A percentile compares a stretch with the other conserved stretches of the same genome.
phyloP scores from a whole-genome alignment of 2,888 invertebrate species.

The Tholera decimalis region DNA sequence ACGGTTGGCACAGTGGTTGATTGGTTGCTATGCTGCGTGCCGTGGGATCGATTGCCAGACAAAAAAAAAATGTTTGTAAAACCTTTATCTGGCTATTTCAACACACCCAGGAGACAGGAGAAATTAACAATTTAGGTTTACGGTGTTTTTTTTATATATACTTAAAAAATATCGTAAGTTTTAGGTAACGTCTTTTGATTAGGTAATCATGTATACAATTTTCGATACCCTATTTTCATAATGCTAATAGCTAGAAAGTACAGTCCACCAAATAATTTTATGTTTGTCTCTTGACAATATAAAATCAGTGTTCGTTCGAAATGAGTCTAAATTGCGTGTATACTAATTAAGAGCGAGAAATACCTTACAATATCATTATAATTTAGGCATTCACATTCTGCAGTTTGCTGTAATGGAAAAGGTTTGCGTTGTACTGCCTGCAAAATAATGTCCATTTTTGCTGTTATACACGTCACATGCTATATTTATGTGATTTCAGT shows the following conservation, averaged over 20 bases:
- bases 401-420: constrained; percentile 65
- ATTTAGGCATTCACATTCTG: constrained; percentile 68
- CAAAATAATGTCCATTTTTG: constrained; percentile 29
- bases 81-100: no score
- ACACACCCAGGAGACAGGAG: no score
- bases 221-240: no score
- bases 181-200: no score
- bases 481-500: constrained; percentile 2
- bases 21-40: no score
- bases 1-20: no score
- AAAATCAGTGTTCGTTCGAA: constrained; percentile 30
- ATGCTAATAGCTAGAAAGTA: constrained; percentile 17
- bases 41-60: no score
- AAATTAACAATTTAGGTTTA: no score
- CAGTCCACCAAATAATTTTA: constrained; percentile 23
- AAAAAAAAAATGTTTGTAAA: no score
- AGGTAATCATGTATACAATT: no score
- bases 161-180: no score
- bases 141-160: no score
- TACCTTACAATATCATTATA: constrained; percentile 69
- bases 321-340: constrained; percentile 52
- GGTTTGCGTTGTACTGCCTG: constrained; percentile 40
- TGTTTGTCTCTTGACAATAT: constrained; percentile 4
- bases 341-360: constrained; percentile 52
- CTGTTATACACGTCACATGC: constrained; percentile 12